Conservation (phyloP, 2,113 vertebrate species). For the Apaloderma vittatum region DNA sequence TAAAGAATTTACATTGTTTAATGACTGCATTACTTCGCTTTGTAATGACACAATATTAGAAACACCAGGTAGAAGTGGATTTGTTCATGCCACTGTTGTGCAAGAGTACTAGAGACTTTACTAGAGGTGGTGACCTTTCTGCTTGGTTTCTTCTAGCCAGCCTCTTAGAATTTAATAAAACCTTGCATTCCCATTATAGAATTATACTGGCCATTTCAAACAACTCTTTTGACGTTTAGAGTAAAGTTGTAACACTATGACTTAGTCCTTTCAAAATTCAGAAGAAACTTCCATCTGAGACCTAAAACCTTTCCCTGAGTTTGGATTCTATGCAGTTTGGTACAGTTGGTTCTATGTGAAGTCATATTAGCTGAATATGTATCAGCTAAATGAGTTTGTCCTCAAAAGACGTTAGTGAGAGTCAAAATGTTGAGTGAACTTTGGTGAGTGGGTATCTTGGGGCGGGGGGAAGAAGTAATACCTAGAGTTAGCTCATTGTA, state of each 20-base stretch:
- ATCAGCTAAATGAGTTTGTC: background rate
- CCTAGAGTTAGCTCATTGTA: background rate
- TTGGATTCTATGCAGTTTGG: background rate
- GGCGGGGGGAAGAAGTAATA: background rate
- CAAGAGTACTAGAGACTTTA: background rate
- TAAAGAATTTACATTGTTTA: background rate
- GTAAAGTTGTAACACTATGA: background rate
- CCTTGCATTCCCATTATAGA: background rate
- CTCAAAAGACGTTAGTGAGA: background rate
- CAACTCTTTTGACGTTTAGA: background rate
- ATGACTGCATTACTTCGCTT: background rate
- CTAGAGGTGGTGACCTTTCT: background rate
- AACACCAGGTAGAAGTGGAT: background rate
- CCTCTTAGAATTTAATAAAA: background rate
- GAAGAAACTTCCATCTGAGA: background rate
- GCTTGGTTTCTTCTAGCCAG: background rate
- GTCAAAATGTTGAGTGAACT: background rate
- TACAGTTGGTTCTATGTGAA: background rate
- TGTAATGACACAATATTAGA: background rate
- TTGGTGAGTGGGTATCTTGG: background rate
- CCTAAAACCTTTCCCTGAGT: background rate
- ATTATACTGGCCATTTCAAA: background rate
- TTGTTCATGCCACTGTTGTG: background rate
- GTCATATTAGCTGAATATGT: accelerated
- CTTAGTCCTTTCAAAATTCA: background rate